Conservation (phyloP, 1,140 invertebrate species). For the Phocides pigmalion region DNA sequence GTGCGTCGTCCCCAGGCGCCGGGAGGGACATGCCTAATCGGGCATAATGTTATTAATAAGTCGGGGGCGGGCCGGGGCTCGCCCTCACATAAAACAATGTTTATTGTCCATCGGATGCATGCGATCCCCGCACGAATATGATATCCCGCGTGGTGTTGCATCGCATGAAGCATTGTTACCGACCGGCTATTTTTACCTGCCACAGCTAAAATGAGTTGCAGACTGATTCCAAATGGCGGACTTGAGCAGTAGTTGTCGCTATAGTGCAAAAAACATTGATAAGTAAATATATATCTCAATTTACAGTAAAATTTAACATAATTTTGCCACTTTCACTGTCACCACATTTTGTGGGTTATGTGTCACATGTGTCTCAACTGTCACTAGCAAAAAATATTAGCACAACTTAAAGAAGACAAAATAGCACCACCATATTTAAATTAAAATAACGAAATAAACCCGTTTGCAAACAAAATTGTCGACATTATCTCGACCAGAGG, state of each 20-base stretch:
- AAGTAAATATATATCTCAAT: no score
- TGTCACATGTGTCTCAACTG: neutral
- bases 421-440: neutral
- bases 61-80: slow-evolving; percentile 44
- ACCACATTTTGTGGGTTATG: neutral
- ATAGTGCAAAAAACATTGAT: no score
- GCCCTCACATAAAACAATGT: slow-evolving; percentile 52
- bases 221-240: neutral
- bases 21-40: slow-evolving; percentile 51
- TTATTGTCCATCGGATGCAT: slow-evolving; percentile 51
- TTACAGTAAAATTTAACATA: neutral
- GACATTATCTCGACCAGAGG: slow-evolving; percentile 10
- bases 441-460: slow-evolving; percentile 2
- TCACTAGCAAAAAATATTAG: neutral
- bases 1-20: slow-evolving; percentile 54
- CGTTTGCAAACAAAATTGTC: slow-evolving; percentile 6
- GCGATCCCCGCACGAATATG: slow-evolving; percentile 49
- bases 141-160: slow-evolving; percentile 45
- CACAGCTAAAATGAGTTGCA: slow-evolving; percentile 39
- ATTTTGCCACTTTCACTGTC: neutral
- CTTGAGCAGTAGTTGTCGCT: no score
- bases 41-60: slow-evolving; percentile 63
- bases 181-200: slow-evolving; percentile 46
- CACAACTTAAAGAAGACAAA: neutral
- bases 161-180: slow-evolving; percentile 42